phyloP scores from a whole-genome alignment of 2,113 vertebrate species.

The Pionites leucogaster region DNA sequence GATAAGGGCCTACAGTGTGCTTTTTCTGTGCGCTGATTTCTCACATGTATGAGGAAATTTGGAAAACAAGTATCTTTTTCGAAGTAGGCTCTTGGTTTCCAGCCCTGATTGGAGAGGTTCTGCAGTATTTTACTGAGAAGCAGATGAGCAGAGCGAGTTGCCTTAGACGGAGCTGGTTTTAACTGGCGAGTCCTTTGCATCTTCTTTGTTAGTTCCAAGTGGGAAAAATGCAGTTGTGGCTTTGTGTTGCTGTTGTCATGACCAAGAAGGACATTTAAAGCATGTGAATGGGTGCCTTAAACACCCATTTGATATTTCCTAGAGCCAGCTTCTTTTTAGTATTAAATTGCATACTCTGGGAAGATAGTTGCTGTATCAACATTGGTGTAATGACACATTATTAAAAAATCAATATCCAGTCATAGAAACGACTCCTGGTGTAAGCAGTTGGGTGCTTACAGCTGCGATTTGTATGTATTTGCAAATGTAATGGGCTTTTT shows the following conservation, averaged over 20 bases:
- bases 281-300: not conserved
- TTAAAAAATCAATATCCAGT: constrained; percentile 40
- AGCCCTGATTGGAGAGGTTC: not conserved
- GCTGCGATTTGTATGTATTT: constrained; percentile 43
- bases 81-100: not conserved
- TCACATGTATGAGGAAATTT: not conserved
- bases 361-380: constrained; percentile 51
- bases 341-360: constrained; percentile 3
- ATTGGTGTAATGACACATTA: constrained; percentile 35
- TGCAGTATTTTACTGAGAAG: not conserved
- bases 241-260: not conserved
- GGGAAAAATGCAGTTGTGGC: not conserved
- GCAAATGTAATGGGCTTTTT: constrained; percentile 24
- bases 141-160: not conserved
- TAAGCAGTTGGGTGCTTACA: constrained; percentile 22
- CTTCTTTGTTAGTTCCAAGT: not conserved
- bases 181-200: not conserved
- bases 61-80: not conserved
- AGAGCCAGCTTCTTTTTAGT: constrained; percentile 8
- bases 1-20: not conserved
- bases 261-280: not conserved
- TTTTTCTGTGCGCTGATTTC: not conserved
- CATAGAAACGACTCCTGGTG: not conserved
- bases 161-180: not conserved
- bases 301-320: constrained; percentile 14